Evolutionary conservation across 2,797 vertebrate species (phyloP).

Genomic region (Numenius phaeopus): DNA sequence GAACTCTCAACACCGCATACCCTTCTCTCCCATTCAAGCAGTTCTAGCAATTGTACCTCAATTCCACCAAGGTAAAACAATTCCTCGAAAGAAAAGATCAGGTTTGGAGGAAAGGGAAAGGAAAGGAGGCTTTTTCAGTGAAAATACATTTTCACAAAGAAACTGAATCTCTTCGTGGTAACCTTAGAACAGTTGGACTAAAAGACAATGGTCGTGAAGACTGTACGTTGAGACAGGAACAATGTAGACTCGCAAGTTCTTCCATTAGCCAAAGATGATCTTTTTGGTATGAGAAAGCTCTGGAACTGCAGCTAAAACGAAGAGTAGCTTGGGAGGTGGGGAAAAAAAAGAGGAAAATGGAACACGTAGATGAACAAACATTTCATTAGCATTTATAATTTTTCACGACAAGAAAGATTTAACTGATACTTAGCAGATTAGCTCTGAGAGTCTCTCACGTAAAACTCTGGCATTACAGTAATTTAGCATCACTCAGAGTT

Average conservation of each 20-base stretch:
- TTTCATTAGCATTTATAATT: background rate
- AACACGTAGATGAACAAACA: background rate
- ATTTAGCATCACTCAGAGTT: background rate
- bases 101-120: background rate
- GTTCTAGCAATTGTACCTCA: background rate
- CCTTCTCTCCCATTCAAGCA: background rate
- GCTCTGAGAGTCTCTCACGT: background rate
- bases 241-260: background rate
- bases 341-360: background rate
- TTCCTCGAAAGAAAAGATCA: background rate
- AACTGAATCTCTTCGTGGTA: background rate
- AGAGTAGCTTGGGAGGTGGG: background rate
- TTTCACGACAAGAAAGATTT: background rate
- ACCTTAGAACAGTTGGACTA: background rate
- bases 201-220: background rate
- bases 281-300: background rate
- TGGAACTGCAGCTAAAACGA: background rate
- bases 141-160: background rate
- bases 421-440: background rate
- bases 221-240: background rate
- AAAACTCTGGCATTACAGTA: background rate
- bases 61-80: background rate
- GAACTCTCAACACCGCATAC: background rate
- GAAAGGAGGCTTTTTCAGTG: background rate
- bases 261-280: background rate